Evolutionary conservation across 2,888 invertebrate species (phyloP), one percentile per base, ranked within the genome.

Genomic region (Rapana venosa): DNA sequence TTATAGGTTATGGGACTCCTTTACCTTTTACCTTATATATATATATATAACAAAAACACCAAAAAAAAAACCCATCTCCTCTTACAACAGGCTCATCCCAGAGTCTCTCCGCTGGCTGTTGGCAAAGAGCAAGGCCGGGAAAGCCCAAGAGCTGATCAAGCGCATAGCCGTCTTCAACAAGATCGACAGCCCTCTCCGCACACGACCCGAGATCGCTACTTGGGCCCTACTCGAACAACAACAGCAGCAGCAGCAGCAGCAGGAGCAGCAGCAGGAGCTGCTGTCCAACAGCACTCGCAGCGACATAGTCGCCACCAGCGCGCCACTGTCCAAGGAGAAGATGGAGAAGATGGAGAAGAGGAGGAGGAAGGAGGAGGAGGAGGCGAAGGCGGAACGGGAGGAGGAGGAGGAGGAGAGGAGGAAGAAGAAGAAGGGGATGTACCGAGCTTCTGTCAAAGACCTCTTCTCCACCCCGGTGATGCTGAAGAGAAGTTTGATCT

Each of bases 101-200:
- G 90, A 90, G 70, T 90, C 90, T 13, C 56, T 90, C 0, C 87
- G 90, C 61, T 90, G 90, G 90, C 83, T 90, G 8, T 61, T 90
- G 26, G 81, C 87, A 8, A 61, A 66, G 30, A 61, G 47, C 0
- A 35, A 70, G 11, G 30, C 11, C 15, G 30, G 22, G n/a, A 15
- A 77, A 20, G 89, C 89, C 22, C 58, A 56, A 26, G 26, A 20
- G 13, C 77, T 86, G n/a, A 74, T 89, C 20, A n/a, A 56, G 17
- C 70, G 85, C 4, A 32, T 87, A 26, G 85, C 89, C 35, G 32
- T 56, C 30, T 89, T 89, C 89, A 89, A 89, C 86, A 61, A 35
- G 13, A 11, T 89, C 77, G 66, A 84, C 74, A 66, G 26, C 77
- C 86, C 77, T 0, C 70, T 85, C 11, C 84, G 85, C 20, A 35